phyloP scores from a whole-genome alignment of 1,140 invertebrate species.

The Gerris buenoi region DNA sequence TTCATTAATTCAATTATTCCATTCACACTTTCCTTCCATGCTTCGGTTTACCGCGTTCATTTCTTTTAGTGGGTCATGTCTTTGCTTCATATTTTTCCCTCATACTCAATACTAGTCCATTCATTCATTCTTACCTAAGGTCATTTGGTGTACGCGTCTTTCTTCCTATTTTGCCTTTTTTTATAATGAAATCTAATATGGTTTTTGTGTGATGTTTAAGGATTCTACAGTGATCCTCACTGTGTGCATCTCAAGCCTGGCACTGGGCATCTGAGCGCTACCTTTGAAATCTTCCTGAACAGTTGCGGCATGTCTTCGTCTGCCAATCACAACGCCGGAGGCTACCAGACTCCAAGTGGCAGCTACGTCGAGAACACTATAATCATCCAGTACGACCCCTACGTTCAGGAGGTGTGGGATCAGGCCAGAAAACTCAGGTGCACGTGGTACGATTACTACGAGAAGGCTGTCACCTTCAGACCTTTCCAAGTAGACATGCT shows the following conservation, averaged over 20 bases:
- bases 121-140: background rate
- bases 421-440: constrained; percentile 80
- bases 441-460: constrained; percentile 91
- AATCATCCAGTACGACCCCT: constrained; percentile 83
- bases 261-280: constrained; percentile 64
- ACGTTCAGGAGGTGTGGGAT: constrained; percentile 93
- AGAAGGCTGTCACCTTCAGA: constrained; percentile 85
- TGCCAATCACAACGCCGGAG: constrained; percentile 68
- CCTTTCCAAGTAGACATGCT: constrained; percentile 92
- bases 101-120: background rate
- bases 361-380: constrained; percentile 91
- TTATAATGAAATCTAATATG: too few species aligned
- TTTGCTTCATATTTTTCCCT: background rate
- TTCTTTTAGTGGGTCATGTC: too few species aligned
- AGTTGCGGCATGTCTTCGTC: constrained; percentile 82
- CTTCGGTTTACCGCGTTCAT: background rate
- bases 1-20: too few species aligned
- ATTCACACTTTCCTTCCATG: background rate
- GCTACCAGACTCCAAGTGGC: constrained; percentile 68
- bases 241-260: constrained; percentile 82
- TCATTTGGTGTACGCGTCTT: too few species aligned
- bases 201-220: constrained; percentile 13
- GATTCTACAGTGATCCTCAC: constrained; percentile 66
- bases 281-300: constrained; percentile 80
- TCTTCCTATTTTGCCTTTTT: too few species aligned